phyloP scores from a whole-genome alignment of 2,797 vertebrate genomes.

The Sphenodon punctatus region DNA sequence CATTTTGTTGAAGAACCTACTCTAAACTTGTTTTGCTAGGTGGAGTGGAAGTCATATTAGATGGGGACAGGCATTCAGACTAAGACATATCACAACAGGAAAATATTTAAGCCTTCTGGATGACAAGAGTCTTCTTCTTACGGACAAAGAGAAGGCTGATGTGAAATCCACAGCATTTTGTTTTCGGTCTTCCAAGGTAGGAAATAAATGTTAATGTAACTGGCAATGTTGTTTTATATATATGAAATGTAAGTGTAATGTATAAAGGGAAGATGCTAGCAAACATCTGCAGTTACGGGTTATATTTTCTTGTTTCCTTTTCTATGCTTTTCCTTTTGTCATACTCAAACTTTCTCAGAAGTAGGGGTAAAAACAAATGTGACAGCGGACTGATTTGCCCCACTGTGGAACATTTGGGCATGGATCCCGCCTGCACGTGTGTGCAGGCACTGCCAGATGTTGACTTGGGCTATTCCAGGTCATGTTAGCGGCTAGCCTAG shows the following conservation, averaged over 20 bases:
- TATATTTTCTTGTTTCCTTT: no score
- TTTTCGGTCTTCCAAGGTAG: slow-evolving; percentile 94
- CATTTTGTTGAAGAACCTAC: not conserved
- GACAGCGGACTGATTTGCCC: no score
- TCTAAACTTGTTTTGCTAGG: slow-evolving; percentile 68
- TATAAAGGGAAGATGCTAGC: not conserved
- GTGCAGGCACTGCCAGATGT: no score
- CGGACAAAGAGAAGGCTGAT: slow-evolving; percentile 92
- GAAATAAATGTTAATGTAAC: not conserved
- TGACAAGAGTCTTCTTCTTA: slow-evolving; percentile 88
- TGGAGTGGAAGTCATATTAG: slow-evolving; percentile 96
- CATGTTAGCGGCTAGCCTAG: no score
- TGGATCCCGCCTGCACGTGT: no score
- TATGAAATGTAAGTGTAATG: not conserved
- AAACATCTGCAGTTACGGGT: no score
- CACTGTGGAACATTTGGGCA: no score
- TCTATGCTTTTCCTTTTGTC: no score
- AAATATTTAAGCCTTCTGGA: slow-evolving; percentile 93
- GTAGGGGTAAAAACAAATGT: no score
- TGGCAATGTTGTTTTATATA: not conserved
- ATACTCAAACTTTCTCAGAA: no score
- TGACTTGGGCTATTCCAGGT: no score
- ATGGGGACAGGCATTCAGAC: slow-evolving; percentile 93
- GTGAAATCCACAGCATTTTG: slow-evolving; percentile 94
- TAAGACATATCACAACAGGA: slow-evolving; percentile 94